Evolutionary conservation across 2,888 invertebrate genomes (phyloP).

Genomic region (Rhagophthalmus giganteus): DNA sequence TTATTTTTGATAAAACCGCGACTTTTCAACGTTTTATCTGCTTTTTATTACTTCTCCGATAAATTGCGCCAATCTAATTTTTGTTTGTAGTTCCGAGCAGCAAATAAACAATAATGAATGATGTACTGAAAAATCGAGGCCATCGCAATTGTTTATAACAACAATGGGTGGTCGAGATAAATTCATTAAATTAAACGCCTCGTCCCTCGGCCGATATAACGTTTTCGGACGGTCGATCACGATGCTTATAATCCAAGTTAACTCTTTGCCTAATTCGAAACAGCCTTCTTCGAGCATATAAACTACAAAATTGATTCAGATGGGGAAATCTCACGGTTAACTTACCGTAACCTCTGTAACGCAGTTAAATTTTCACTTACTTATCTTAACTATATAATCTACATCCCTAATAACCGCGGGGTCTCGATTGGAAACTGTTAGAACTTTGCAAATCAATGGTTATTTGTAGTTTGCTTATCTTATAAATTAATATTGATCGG

Average conservation of each 20-base stretch:
- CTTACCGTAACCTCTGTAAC: neutral
- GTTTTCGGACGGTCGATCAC: neutral
- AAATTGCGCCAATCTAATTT: neutral
- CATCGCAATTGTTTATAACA: neutral
- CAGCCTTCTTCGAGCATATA: conserved; percentile 8
- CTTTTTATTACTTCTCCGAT: conserved; percentile 4
- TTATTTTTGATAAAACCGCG: no score
- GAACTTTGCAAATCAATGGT: neutral
- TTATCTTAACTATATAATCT: neutral
- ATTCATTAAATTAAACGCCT: neutral
- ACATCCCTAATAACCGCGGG: neutral
- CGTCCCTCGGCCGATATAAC: neutral
- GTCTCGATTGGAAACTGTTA: neutral
- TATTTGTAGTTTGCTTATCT: neutral
- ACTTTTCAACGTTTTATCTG: no score
- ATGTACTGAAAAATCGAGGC: neutral
- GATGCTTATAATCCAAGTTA: neutral
- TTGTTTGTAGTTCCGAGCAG: neutral
- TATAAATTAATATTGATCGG: no score
- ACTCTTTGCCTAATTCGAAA: conserved; percentile 2
- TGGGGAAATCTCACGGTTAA: conserved; percentile 5
- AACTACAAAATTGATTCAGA: conserved; percentile 11
- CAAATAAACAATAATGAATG: neutral
- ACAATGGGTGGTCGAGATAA: neutral
- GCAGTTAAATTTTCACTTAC: neutral